Base-by-base conservation (phyloP, 1,140 invertebrate species). In the Zophobas atratus region DNA sequence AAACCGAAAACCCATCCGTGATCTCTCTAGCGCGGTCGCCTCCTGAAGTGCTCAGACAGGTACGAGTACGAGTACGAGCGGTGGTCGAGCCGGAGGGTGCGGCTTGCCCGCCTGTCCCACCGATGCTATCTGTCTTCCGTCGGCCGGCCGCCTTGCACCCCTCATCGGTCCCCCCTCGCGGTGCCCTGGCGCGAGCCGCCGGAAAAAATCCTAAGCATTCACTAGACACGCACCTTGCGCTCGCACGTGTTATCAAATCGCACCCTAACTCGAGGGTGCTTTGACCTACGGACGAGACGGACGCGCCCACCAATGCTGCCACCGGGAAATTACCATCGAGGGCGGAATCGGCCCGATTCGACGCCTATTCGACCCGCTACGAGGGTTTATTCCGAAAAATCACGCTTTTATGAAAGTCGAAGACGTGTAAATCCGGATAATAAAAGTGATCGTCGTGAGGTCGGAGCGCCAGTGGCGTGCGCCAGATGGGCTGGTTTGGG, bases 111-210 rank as follows among this genome's bases (percentile, higher is more conserved):
- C 77, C 79, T 72, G 76, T 80, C 81, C 81, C 81, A 82, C 74
- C 81, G 81, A 82, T 82, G 81, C 77, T 82, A 82, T 82, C 81
- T 80, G 75, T 82, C 81, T 82, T 80, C 77, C 80, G 77, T 77
- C 77, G 77, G 79, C 70, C 76, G 78, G 75, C 73, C 70, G 72
- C 70, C 77, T 56, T 77, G 75, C 81, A 81, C 78, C 81, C 81
- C 81, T 81, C 81, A 78, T 80, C 81, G 77, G 73, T 53, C 48
- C 67, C 78, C 72, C 70, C 75, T 60, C 32, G 43, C 57, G 57
- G 57, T 55, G 70, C 67, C 70, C 67, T 71, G 75, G 81, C 79
- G 76, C 79, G 76, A 78, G 78, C 76, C 80, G 74, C 60, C 77
- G 76, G 74, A 80, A 81, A 80, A 81, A 81, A 80, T 78, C 63